These are phyloP conservation scores for Rattus norvegicus DNA, from an alignment of 2,113 vertebrate genomes.

Conservation along the genomic window DNA sequence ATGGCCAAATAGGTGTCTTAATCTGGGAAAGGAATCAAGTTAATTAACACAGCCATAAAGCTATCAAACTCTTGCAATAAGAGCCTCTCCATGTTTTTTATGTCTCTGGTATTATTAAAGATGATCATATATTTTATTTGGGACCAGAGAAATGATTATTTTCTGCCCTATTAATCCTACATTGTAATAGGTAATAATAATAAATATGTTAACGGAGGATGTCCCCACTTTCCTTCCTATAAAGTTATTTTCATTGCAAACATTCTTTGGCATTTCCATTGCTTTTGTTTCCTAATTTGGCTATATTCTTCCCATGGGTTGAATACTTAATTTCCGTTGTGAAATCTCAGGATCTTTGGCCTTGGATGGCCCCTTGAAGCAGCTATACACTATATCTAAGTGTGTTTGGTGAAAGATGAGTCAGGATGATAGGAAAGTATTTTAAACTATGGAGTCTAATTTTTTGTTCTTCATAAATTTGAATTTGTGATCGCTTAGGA, in stretches of 20 bases:
- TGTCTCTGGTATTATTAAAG: slow-evolving; percentile 62
- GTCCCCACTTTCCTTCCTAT: slow-evolving; percentile 17
- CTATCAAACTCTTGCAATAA: slow-evolving; percentile 46
- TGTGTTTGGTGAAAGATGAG: slow-evolving; percentile 29
- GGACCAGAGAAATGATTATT: slow-evolving; percentile 60
- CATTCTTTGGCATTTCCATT: slow-evolving; percentile 3
- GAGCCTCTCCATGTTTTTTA: slow-evolving; percentile 59
- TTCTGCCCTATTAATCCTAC: slow-evolving; percentile 57
- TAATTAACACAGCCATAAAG: slow-evolving; percentile 66
- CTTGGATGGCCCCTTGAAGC: neutral
- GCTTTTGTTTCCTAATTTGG: neutral
- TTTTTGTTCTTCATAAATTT: slow-evolving; percentile 66
- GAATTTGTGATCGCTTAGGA: slow-evolving; percentile 67
- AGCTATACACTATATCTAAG: neutral
- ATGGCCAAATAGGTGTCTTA: slow-evolving; percentile 39
- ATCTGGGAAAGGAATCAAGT: slow-evolving; percentile 65
- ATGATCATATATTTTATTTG: slow-evolving; percentile 61
- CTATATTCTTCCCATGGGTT: neutral
- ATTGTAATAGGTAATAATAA: slow-evolving; percentile 49
- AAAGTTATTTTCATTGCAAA: slow-evolving; percentile 63
- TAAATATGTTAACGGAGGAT: slow-evolving; percentile 25
- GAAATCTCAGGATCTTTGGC: neutral
- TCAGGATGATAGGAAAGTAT: neutral
- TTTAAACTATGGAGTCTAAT: slow-evolving; percentile 36
- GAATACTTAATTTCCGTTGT: slow-evolving; percentile 38